Percentiles rank a stretch among this genome's conserved stretches.
Evolutionary conservation across 2,113 vertebrate genomes (phyloP).

Genomic region (Myotis lucifugus): DNA sequence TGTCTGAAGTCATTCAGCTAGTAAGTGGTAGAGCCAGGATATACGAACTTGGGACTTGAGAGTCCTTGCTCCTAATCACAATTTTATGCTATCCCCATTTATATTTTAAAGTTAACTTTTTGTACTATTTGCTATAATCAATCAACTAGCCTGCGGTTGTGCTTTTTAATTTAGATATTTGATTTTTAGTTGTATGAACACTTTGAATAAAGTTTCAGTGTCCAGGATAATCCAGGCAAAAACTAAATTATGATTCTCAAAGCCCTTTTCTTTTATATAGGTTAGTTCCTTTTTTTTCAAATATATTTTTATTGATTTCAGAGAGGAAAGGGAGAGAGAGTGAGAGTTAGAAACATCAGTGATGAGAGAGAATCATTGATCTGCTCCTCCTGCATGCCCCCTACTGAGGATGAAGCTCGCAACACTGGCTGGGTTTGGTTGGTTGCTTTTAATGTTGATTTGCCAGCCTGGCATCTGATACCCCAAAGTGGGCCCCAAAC

Average conservation of each 20-base stretch:
- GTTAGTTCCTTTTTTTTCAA: neutral
- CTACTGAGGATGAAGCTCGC: too few relatives aligned
- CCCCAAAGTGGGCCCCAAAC: neutral
- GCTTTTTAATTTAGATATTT: neutral
- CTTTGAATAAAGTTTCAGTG: neutral
- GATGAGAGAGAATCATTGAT: too few relatives aligned
- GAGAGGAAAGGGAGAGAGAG: too few relatives aligned
- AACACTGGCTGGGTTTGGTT: neutral
- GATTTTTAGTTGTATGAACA: neutral
- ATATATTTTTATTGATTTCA: too few relatives aligned
- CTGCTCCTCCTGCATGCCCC: too few relatives aligned
- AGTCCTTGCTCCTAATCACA: neutral
- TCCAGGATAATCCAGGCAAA: neutral
- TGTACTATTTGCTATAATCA: neutral
- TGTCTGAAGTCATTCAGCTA: neutral
- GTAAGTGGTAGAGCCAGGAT: neutral
- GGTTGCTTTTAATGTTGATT: neutral
- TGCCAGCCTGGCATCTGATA: neutral
- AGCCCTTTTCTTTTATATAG: neutral
- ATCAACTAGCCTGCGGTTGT: neutral
- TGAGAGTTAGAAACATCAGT: too few relatives aligned
- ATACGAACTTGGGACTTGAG: neutral
- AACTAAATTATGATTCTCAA: neutral
- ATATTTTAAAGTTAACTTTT: conserved; percentile 9
- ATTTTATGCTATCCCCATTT: neutral